Evolutionary conservation across 2,113 vertebrate genomes (phyloP).

Genomic region (Bos indicus): DNA sequence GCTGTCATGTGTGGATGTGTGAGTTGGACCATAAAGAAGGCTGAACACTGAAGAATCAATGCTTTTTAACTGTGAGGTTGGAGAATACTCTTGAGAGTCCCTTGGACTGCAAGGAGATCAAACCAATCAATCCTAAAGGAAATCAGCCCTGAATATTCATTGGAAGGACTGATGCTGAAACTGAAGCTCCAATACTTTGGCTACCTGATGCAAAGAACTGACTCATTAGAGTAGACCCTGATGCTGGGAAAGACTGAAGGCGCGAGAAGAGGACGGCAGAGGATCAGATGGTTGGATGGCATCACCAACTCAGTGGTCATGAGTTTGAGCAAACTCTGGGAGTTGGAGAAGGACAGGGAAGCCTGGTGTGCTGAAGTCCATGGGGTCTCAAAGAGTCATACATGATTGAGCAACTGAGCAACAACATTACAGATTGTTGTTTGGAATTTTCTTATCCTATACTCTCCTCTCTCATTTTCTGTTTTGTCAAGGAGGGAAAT

Average conservation of each 20-base stretch:
- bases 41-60: background rate
- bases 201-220: rapidly evolving
- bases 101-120: background rate
- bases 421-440: background rate
- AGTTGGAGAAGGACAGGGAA: background rate
- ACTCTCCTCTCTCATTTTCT: background rate
- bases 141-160: background rate
- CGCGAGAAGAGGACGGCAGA: background rate
- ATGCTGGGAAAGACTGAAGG: background rate
- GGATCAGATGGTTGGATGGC: background rate
- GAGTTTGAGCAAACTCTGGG: background rate
- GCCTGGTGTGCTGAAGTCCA: background rate
- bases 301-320: background rate
- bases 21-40: background rate
- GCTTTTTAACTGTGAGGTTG: background rate
- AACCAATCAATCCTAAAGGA: background rate
- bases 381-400: background rate
- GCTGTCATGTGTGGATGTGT: background rate
- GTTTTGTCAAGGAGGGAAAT: background rate
- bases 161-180: background rate
- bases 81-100: background rate
- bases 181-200: background rate
- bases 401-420: background rate
- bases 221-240: background rate
- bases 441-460: background rate